Conservation (phyloP, 2,888 invertebrate species). For the Troilus luridus region DNA sequence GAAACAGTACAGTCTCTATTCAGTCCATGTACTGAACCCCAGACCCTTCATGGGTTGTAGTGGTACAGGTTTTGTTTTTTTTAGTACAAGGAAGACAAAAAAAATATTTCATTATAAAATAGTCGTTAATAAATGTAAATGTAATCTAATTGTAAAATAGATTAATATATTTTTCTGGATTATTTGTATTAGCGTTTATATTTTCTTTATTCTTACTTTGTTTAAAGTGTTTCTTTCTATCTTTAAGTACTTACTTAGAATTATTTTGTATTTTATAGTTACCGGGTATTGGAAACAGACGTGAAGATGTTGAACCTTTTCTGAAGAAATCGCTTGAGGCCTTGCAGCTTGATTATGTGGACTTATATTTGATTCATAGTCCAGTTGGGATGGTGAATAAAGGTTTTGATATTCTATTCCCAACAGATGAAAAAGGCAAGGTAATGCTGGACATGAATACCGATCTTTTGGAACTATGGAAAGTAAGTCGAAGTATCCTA, state of each 20-base stretch:
- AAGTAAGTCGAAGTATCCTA: conserved; percentile 69
- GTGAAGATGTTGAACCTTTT: conserved; percentile 78
- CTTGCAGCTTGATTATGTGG: conserved; percentile 79
- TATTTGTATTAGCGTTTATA: too few relatives aligned
- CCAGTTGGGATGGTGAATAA: conserved; percentile 79
- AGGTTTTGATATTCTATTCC: conserved; percentile 72
- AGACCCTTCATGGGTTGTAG: too few relatives aligned
- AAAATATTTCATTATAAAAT: too few relatives aligned
- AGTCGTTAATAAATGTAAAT: too few relatives aligned
- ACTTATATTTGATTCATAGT: conserved; percentile 84
- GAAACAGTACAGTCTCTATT: too few relatives aligned
- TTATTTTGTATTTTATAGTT: conserved; percentile 70
- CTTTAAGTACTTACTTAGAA: not conserved
- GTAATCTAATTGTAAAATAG: too few relatives aligned
- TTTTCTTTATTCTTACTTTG: not conserved
- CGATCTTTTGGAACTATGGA: conserved; percentile 81
- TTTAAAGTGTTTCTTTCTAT: too few relatives aligned
- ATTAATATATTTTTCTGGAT: too few relatives aligned
- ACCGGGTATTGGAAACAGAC: conserved; percentile 79
- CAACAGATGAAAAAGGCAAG: conserved; percentile 74
- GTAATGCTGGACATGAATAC: conserved; percentile 75
- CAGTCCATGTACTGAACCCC: too few relatives aligned
- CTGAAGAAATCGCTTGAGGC: conserved; percentile 76
- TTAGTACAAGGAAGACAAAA: too few relatives aligned
- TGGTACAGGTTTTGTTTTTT: too few relatives aligned